A percentile compares a stretch with the other conserved stretches of the same genome.
Evolutionary conservation across 2,888 invertebrate species (phyloP).

Genomic region (Danaus chrysippus): DNA sequence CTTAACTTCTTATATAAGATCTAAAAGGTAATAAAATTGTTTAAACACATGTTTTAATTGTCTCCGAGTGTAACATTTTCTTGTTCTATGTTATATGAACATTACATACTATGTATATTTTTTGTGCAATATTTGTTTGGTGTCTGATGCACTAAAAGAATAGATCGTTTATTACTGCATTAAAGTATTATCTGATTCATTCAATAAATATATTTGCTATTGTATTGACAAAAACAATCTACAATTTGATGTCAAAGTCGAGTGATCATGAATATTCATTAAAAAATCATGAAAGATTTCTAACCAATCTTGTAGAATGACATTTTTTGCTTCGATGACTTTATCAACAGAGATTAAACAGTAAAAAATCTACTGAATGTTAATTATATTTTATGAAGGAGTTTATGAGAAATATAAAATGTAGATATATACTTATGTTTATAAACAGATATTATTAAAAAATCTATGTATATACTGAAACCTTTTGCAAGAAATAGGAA

Average conservation of each 20-base stretch:
- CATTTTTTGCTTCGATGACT: slow-evolving; percentile 13
- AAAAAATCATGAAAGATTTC: slow-evolving; percentile 8
- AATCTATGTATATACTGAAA: neutral
- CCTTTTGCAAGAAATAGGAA: too few relatives aligned
- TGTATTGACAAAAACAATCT: neutral
- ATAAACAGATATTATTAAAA: slow-evolving; percentile 29
- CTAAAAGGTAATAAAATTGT: too few relatives aligned
- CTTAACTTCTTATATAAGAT: too few relatives aligned
- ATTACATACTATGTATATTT: too few relatives aligned
- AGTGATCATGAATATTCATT: neutral
- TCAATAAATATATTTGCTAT: too few relatives aligned
- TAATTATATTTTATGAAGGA: slow-evolving; percentile 48
- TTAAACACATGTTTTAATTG: too few relatives aligned
- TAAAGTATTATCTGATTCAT: too few relatives aligned
- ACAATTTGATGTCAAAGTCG: neutral
- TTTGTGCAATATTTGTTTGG: too few relatives aligned
- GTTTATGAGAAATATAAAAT: slow-evolving; percentile 60
- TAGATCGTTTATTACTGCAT: too few relatives aligned
- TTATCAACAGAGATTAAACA: slow-evolving; percentile 13
- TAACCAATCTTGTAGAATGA: slow-evolving; percentile 23
- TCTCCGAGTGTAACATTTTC: too few relatives aligned
- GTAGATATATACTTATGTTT: slow-evolving; percentile 30
- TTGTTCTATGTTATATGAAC: too few relatives aligned
- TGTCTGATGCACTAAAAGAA: too few relatives aligned
- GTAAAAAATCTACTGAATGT: slow-evolving; percentile 14